Conservation (phyloP, 1,140 invertebrate genomes). For the Tetragonula clypearis region DNA sequence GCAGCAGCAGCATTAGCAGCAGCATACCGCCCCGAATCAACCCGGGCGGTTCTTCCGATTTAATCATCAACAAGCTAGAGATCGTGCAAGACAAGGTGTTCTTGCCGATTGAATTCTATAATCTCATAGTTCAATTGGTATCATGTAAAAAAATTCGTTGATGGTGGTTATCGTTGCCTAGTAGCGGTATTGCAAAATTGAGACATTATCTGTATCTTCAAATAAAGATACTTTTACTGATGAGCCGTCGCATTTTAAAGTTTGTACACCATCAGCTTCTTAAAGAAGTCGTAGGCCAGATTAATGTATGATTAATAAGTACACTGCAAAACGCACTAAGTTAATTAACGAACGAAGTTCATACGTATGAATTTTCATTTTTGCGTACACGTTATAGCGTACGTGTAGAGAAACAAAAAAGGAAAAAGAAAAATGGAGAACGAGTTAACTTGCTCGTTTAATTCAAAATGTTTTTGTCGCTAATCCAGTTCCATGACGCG, state of each 20-base stretch:
- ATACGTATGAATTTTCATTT: constrained; percentile 52
- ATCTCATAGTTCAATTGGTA: constrained; percentile 57
- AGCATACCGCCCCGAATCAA: constrained; percentile 66
- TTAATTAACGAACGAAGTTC: constrained; percentile 53
- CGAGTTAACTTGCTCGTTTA: constrained; percentile 37
- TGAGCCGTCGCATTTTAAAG: constrained; percentile 41
- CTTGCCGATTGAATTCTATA: constrained; percentile 62
- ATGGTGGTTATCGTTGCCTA: constrained; percentile 55
- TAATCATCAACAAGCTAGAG: constrained; percentile 71
- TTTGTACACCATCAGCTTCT: constrained; percentile 54
- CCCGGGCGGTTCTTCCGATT: constrained; percentile 72
- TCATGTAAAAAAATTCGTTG: constrained; percentile 53
- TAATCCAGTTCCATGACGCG: constrained; percentile 72
- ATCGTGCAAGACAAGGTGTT: constrained; percentile 61
- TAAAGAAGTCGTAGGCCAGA: constrained; percentile 48
- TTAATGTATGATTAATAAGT: constrained; percentile 51
- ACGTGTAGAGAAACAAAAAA: constrained; percentile 38
- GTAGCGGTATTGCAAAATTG: constrained; percentile 54
- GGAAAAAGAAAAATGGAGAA: background rate
- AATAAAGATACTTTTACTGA: constrained; percentile 37
- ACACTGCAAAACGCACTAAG: constrained; percentile 53
- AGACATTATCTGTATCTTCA: constrained; percentile 49
- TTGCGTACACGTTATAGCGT: constrained; percentile 72
- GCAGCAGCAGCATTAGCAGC: constrained; percentile 72
- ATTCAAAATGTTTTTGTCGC: constrained; percentile 63